A percentile compares a stretch with the other conserved stretches of the same genome.
These are phyloP conservation scores for Anastatus disparis DNA, from an alignment of 1,140 invertebrate species.

Conservation along the genomic window DNA sequence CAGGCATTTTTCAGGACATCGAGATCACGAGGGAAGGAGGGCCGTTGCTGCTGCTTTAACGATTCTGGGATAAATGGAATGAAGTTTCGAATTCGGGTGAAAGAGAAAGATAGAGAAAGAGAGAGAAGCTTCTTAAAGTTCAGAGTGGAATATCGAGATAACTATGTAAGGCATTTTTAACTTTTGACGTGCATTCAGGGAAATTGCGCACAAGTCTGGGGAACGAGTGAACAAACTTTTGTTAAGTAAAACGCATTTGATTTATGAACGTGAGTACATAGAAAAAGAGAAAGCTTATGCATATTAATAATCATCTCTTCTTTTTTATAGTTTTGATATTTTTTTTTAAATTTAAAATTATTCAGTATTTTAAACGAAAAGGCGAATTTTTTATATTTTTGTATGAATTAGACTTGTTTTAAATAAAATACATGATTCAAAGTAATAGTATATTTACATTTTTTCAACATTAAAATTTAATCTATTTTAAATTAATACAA, in stretches of 20 bases:
- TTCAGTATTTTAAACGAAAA: too few species aligned
- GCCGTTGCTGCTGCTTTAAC: constrained; percentile 21
- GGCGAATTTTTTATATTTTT: too few species aligned
- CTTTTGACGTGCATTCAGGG: constrained; percentile 29
- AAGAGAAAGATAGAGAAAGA: too few species aligned
- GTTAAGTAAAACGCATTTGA: constrained; percentile 23
- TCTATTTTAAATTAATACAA: too few species aligned
- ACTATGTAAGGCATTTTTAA: constrained; percentile 38
- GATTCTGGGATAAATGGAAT: constrained; percentile 37
- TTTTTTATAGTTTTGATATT: too few species aligned
- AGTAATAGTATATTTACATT: too few species aligned
- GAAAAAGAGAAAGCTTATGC: background rate
- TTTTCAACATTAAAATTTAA: too few species aligned
- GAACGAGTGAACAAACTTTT: constrained; percentile 24
- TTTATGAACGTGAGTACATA: constrained; percentile 5
- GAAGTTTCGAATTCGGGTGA: constrained; percentile 30
- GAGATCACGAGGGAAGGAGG: too few species aligned
- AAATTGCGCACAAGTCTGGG: constrained; percentile 25
- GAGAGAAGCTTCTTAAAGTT: background rate
- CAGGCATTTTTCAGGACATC: constrained; percentile 32
- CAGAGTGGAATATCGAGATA: constrained; percentile 27
- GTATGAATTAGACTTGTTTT: too few species aligned
- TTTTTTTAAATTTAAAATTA: too few species aligned
- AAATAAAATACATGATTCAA: too few species aligned
- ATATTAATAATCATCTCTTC: too few species aligned